These are phyloP conservation scores for Oryzias woworae DNA, from an alignment of 2,113 vertebrate genomes.

Conservation along the genomic window DNA sequence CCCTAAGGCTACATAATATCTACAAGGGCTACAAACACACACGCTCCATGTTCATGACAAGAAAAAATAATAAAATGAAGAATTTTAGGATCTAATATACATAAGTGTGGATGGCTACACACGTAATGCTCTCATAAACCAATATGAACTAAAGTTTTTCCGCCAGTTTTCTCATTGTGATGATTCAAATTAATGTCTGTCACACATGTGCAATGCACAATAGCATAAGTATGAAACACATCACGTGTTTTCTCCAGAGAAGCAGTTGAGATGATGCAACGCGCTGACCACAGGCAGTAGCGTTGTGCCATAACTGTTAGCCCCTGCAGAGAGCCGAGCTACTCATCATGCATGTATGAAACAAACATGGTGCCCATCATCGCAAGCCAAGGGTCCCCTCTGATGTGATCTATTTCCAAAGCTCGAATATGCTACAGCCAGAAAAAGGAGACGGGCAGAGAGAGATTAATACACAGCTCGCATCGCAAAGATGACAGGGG, in stretches of 20 bases:
- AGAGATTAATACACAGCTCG: slow-evolving; percentile 60
- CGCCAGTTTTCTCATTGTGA: background rate
- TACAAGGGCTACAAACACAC: slow-evolving; percentile 10
- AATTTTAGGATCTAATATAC: no score
- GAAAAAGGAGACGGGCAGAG: slow-evolving; percentile 33
- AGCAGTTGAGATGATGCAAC: slow-evolving; percentile 37
- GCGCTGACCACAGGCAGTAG: slow-evolving; percentile 45
- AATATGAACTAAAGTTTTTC: no score
- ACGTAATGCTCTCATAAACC: no score
- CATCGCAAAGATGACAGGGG: slow-evolving; percentile 68
- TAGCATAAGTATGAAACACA: slow-evolving; percentile 51
- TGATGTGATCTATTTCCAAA: slow-evolving; percentile 77
- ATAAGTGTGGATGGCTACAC: no score
- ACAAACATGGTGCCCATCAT: slow-evolving; percentile 61
- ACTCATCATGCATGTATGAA: slow-evolving; percentile 72
- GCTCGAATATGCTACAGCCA: slow-evolving; percentile 48
- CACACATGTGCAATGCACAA: slow-evolving; percentile 40
- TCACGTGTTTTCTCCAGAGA: slow-evolving; percentile 47
- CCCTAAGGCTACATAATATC: slow-evolving; percentile 55
- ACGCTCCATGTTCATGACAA: slow-evolving; percentile 4
- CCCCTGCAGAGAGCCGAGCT: slow-evolving; percentile 53
- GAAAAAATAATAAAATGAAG: background rate
- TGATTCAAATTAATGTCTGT: slow-evolving; percentile 39
- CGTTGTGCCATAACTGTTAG: slow-evolving; percentile 50
- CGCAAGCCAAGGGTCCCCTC: slow-evolving; percentile 65